Conservation (phyloP, 2,113 vertebrate genomes). For the Empidonax traillii region DNA sequence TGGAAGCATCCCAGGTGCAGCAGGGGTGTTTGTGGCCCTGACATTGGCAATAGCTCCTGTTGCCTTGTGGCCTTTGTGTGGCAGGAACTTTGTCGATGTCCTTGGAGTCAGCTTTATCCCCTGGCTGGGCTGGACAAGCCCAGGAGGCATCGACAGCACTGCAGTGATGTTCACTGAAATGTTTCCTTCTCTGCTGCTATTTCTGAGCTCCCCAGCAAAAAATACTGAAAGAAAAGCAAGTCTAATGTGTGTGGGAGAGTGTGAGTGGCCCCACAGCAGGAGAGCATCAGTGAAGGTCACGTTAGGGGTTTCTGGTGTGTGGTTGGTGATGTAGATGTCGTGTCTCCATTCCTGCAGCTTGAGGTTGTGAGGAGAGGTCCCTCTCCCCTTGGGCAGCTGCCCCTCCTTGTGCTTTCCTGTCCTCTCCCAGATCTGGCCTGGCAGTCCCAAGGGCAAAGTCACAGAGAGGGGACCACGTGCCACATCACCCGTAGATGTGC, state of each 20-base stretch:
- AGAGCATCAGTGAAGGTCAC: not conserved
- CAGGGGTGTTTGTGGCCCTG: not conserved
- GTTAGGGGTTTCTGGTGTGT: not conserved
- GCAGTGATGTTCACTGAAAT: not conserved
- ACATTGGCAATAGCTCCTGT: not conserved
- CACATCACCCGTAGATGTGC: not conserved
- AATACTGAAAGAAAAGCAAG: not conserved
- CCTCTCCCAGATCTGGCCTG: not conserved
- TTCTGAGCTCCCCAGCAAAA: not conserved
- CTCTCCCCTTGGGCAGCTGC: not conserved
- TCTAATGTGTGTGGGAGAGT: not conserved
- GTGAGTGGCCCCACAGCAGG: not conserved
- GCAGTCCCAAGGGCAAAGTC: not conserved
- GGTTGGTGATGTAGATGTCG: not conserved
- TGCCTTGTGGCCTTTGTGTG: not conserved
- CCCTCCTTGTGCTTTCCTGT: not conserved
- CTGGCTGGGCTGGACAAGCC: constrained; percentile 4
- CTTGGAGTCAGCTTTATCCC: constrained; percentile 9
- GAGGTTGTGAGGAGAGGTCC: not conserved
- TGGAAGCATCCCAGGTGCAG: not conserved
- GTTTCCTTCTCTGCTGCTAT: not conserved
- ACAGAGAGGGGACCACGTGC: fast-evolving
- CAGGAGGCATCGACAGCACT: not conserved
- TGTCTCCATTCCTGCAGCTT: not conserved
- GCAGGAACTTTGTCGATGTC: not conserved